A percentile compares a stretch with the other conserved stretches of the same genome.
These are phyloP conservation scores for Leptatherina wallacei DNA, from an alignment of 2,797 vertebrate species.

Conservation along the genomic window DNA sequence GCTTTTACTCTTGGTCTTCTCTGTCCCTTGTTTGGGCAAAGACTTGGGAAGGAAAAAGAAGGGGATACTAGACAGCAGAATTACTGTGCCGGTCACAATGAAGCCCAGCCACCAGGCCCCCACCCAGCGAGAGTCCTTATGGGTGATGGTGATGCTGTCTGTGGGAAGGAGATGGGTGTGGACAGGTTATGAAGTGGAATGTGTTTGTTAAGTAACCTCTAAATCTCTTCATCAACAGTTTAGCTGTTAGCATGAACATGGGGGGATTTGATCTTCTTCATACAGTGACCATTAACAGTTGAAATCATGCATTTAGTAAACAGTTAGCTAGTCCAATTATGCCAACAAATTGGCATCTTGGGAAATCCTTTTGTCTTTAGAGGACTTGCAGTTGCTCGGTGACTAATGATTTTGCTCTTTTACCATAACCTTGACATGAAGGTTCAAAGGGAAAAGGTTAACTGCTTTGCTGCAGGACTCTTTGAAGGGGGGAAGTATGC, in stretches of 20 bases:
- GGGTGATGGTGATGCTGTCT: conserved; percentile 86
- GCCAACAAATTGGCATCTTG: conserved; percentile 14
- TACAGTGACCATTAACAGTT: neutral
- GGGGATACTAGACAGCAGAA: conserved; percentile 84
- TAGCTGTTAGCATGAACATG: neutral
- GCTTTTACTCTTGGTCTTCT: conserved; percentile 40
- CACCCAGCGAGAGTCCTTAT: conserved; percentile 90
- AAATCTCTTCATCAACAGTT: neutral
- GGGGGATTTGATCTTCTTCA: neutral
- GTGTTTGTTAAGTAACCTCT: neutral
- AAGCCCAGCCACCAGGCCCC: conserved; percentile 93
- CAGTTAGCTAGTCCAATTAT: neutral
- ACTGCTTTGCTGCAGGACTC: neutral
- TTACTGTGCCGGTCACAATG: conserved; percentile 81
- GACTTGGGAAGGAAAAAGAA: conserved; percentile 90
- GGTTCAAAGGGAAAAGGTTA: conserved; percentile 4
- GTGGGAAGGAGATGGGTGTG: conserved; percentile 27
- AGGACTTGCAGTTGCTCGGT: neutral
- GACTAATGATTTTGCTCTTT: conserved; percentile 4
- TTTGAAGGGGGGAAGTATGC: neutral
- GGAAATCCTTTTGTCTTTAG: conserved; percentile 1
- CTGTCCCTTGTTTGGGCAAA: conserved; percentile 78
- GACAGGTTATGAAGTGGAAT: neutral
- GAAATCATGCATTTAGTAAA: conserved; percentile 12
- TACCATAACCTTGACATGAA: neutral